A percentile compares a stretch with the other conserved stretches of the same genome.
Evolutionary conservation across 92 coral and sea anemone species (phyloP).

Genomic region (Anthopleura xanthogrammica): DNA sequence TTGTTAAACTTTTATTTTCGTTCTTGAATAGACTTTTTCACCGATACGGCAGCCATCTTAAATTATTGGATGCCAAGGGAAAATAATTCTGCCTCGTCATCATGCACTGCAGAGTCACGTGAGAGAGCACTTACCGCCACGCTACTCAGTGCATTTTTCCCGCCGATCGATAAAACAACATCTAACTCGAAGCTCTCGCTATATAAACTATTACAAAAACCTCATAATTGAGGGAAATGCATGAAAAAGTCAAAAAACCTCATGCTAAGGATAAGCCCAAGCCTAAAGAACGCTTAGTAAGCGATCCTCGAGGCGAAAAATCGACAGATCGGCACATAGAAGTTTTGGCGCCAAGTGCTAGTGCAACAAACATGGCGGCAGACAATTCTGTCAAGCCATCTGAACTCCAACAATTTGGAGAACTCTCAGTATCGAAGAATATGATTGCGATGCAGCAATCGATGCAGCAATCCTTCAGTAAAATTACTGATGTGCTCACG

Average conservation of each 20-base stretch:
- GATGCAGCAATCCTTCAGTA: conserved; percentile 10
- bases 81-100: neutral
- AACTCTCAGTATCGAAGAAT: conserved; percentile 13
- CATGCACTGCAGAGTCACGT: conserved; percentile 3
- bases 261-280: neutral
- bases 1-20: too few species aligned
- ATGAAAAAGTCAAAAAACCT: neutral
- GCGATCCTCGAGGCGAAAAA: conserved; percentile 13
- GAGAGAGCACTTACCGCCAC: conserved; percentile 17
- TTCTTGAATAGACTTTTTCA: too few species aligned
- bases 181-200: conserved; percentile 10
- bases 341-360: conserved; percentile 9
- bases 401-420: conserved; percentile 33
- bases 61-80: too few species aligned
- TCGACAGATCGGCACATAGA: conserved; percentile 7
- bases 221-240: conserved; percentile 17
- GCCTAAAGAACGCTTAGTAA: conserved; percentile 14
- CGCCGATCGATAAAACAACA: conserved; percentile 24
- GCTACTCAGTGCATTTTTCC: conserved; percentile 25
- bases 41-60: too few species aligned
- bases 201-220: conserved; percentile 10
- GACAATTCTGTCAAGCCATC: conserved; percentile 19
- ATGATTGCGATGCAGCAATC: conserved; percentile 24
- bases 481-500: too few species aligned
- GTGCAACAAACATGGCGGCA: conserved; percentile 7